Percentiles rank a stretch among this genome's conserved stretches.
phyloP scores from a whole-genome alignment of 2,113 vertebrate species.

The Saguinus midas region DNA sequence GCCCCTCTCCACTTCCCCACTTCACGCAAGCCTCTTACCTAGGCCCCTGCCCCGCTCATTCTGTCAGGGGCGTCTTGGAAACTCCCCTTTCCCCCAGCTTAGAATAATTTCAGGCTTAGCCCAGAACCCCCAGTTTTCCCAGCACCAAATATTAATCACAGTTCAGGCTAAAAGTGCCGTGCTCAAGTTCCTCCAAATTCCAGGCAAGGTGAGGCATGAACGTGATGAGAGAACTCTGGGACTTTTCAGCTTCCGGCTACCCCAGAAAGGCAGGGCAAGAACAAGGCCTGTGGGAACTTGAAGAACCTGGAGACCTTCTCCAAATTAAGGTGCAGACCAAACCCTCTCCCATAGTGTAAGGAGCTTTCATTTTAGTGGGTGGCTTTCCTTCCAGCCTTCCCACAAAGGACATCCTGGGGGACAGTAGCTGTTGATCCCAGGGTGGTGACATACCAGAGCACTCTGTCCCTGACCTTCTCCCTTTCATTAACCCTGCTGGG shows the following conservation, averaged over 20 bases:
- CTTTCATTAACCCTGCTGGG: not conserved
- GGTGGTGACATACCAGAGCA: not conserved
- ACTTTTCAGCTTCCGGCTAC: not conserved
- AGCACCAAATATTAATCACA: slow-evolving; percentile 52
- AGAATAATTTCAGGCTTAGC: not conserved
- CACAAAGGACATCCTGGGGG: not conserved
- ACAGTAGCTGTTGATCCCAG: not conserved
- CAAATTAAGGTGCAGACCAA: not conserved
- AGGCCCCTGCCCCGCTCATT: not conserved
- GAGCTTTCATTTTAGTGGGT: not conserved
- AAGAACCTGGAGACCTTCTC: not conserved
- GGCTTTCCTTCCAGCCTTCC: not conserved
- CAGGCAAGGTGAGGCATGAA: not conserved
- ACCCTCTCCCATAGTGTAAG: not conserved
- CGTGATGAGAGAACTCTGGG: not conserved
- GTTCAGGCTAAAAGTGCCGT: slow-evolving; percentile 4
- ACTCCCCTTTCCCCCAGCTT: not conserved
- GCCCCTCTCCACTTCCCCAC: not conserved
- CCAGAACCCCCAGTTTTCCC: not conserved
- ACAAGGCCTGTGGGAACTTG: not conserved
- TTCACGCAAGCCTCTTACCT: not conserved
- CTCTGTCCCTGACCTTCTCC: not conserved
- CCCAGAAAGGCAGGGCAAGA: slow-evolving; percentile 18
- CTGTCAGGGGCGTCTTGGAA: not conserved
- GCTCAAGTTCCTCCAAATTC: not conserved